Evolutionary conservation across 1,140 invertebrate genomes (phyloP), one percentile per base, ranked within the genome.

Genomic region (Trypoxylus dichotomus): DNA sequence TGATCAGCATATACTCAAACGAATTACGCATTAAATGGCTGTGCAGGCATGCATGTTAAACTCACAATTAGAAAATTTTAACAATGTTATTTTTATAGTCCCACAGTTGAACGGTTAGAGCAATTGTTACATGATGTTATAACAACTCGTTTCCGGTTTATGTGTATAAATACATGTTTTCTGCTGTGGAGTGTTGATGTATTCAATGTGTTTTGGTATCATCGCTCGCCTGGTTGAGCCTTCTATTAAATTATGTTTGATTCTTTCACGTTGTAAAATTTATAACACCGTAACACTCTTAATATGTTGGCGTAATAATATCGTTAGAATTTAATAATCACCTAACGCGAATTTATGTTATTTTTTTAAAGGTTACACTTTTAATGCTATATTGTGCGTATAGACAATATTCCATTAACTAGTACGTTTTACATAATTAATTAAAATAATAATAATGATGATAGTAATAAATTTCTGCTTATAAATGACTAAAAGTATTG

Each of bases 1-100:
- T n/a, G 13, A 29, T 21, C 15, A 21, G 27, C n/a, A 42, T 74
- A 32, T 71, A 71, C 24, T 37, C 72, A 21, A 42, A 74, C 29
- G 32, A 74, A 74, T 41, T 74, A 74, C 8, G 21, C 29, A 41
- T 2, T 19, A 74, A 74, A 24, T 43, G 24, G 29, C 72, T 21
- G 72, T 29, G 72, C 72, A 74, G n/a, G 32, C 41, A 74, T 41
- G 72, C 72, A 74, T 74, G 72, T 42, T 21, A 43, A 74, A 41
- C 32, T 41, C n/a, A 74, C 72, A 74, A 74, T 74, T 74, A 74
- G 32, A 74, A 74, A 32, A 74, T 74, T 41, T 41, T 74, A 74
- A 74, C 41, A 74, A 74, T 74, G 72, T 74, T 74, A 41, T 74
- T 74, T 43, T 68, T 68, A 68, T 68, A 24, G 60, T 27, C 60